Base-by-base conservation (phyloP, 2,888 invertebrate species). In the Syrphus vitripennis region DNA sequence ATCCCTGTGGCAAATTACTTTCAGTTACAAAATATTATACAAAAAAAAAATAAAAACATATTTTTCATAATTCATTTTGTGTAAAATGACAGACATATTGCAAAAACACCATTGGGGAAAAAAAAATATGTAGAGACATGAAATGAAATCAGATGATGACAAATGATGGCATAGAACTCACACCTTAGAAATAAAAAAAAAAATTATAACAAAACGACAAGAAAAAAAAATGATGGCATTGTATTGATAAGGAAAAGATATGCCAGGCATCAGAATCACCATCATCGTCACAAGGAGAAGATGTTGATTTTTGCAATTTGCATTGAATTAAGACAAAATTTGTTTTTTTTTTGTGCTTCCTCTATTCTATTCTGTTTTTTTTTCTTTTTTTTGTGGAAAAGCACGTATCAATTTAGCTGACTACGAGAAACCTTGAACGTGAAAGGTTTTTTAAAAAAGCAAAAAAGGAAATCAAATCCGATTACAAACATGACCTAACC, bases 51-150 rank as follows among this genome's bases (percentile, higher is more conserved):
- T 16, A 53, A 67, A n/a, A 45, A 26, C 53, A 37, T 21, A 21
- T 67, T 21, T 67, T 81, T 81, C 71, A 84, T 81, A 84, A 77
- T 84, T 84, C 76, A 76, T 81, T 69, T 40, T 72, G 59, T n/a
- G n/a, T n/a, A 34, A 67, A 72, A 69, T 77, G 84, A 81, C 84
- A 81, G 84, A 81, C 84, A 84, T 80, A 84, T 81, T 77, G 72
- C 59, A 77, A 77, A 55, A 63, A 26, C 53, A 80, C 84, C 81
- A 81, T 72, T 72, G 76, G 76, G 84, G 77, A 67, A 55, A n/a
- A n/a, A n/a, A n/a, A n/a, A n/a, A n/a, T n/a, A n/a, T 70, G 67
- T 72, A 72, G 67, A 76, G 67, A 76, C 76, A 84, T 80, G 76
- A 81, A 84, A 77, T 76, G 53, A 77, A 78, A 78, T 82, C 70